phyloP scores from a whole-genome alignment of 2,888 invertebrate genomes.

The Biston stratarius region DNA sequence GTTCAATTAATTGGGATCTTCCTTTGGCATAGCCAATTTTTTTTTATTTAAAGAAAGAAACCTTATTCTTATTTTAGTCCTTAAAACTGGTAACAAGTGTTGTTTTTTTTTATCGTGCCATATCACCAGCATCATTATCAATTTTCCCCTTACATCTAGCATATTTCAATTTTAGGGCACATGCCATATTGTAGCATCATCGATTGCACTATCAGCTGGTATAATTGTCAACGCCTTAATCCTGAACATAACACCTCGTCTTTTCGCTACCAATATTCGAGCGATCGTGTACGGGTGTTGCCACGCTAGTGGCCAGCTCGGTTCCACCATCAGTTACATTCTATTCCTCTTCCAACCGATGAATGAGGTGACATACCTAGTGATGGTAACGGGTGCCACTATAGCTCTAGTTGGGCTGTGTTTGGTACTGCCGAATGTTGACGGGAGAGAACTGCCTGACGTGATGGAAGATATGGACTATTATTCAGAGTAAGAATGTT shows the following conservation, averaged over 20 bases:
- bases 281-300: constrained; percentile 71
- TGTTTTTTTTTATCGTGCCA: too few species aligned
- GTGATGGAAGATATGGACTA: constrained; percentile 78
- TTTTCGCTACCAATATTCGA: constrained; percentile 72
- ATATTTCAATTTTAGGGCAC: constrained; percentile 57
- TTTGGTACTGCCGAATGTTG: constrained; percentile 67
- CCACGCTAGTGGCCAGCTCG: constrained; percentile 70
- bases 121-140: too few species aligned
- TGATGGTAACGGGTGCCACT: constrained; percentile 54
- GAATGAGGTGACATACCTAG: constrained; percentile 53
- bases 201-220: constrained; percentile 65
- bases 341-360: constrained; percentile 58
- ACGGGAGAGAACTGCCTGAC: constrained; percentile 76
- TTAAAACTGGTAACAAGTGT: too few species aligned
- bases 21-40: too few species aligned
- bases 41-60: too few species aligned
- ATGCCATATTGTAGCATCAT: constrained; percentile 53
- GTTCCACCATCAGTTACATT: constrained; percentile 68
- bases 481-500: constrained; percentile 69
- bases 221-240: constrained; percentile 64
- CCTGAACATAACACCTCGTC: constrained; percentile 70
- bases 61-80: too few species aligned
- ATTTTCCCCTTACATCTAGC: not conserved
- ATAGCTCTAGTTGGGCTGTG: constrained; percentile 58
- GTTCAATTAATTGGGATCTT: too few species aligned